Percentiles rank a stretch among this genome's conserved stretches.
These are phyloP conservation scores for Ctenochaetus hawaiiensis DNA, from an alignment of 2,797 vertebrate genomes.

Conservation along the genomic window DNA sequence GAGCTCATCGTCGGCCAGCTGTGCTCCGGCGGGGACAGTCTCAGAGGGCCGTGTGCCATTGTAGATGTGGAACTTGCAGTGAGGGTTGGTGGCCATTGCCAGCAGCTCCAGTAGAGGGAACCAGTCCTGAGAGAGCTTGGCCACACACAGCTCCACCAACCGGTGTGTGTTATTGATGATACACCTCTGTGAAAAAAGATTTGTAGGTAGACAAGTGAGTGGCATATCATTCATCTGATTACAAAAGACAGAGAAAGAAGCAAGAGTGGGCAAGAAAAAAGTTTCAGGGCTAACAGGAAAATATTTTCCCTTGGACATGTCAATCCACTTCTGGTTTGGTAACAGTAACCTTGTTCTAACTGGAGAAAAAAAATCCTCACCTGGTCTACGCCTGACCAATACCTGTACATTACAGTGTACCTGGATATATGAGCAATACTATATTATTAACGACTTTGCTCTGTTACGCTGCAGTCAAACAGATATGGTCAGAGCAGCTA, in stretches of 20 bases:
- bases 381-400: neutral
- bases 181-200: conserved; percentile 89
- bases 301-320: neutral
- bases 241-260: neutral
- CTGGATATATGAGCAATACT: conserved; percentile 39
- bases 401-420: conserved; percentile 11
- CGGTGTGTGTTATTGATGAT: conserved; percentile 99
- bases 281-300: neutral
- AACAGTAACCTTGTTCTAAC: neutral
- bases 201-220: neutral
- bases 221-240: neutral
- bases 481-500: conserved; percentile 8
- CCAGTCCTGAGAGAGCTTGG: conserved; percentile 99
- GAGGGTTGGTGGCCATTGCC: conserved; percentile 99
- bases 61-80: conserved; percentile 99
- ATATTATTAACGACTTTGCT: conserved; percentile 30
- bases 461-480: conserved; percentile 17
- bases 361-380: neutral
- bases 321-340: conserved; percentile 10
- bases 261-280: neutral
- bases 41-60: conserved; percentile 99
- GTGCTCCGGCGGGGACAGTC: conserved; percentile 96
- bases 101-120: conserved; percentile 99
- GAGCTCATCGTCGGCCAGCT: conserved; percentile 97
- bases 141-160: conserved; percentile 98